Evolutionary conservation across 2,113 vertebrate genomes (phyloP).

Genomic region (Choloepus hoffmanni): DNA sequence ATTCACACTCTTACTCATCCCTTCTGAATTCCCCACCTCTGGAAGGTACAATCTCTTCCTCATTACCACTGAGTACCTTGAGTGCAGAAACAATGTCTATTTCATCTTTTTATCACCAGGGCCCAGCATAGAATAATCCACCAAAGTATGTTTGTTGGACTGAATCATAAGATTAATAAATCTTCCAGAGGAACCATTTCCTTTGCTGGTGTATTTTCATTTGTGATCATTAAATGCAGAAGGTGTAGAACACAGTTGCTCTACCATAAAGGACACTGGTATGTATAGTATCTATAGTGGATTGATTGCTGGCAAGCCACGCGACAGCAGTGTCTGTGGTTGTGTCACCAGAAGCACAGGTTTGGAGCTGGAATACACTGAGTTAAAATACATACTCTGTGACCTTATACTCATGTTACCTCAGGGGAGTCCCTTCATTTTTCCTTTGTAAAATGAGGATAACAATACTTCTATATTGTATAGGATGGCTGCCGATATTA

Average conservation of each 20-base stretch:
- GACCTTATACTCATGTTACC: background rate
- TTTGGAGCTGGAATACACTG: background rate
- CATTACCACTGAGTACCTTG: background rate
- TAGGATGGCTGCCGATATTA: background rate
- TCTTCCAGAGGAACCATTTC: slow-evolving; percentile 1
- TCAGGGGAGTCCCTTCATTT: background rate
- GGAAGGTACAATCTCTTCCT: background rate
- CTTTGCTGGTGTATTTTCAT: background rate
- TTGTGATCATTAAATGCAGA: background rate
- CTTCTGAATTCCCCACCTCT: background rate
- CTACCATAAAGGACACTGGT: background rate
- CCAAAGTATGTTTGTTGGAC: background rate
- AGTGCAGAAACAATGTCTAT: background rate
- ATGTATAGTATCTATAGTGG: fast-evolving
- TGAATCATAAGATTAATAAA: background rate
- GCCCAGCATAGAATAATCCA: background rate
- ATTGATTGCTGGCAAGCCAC: background rate
- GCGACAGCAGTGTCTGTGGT: background rate
- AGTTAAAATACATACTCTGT: background rate
- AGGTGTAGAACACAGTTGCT: background rate
- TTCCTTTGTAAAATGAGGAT: slow-evolving; percentile 1
- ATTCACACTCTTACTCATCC: background rate
- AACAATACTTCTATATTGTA: background rate
- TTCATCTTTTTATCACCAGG: background rate
- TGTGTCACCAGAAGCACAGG: background rate